These are phyloP conservation scores for Psephotus haematonotus DNA, from an alignment of 2,113 vertebrate species.

Conservation along the genomic window DNA sequence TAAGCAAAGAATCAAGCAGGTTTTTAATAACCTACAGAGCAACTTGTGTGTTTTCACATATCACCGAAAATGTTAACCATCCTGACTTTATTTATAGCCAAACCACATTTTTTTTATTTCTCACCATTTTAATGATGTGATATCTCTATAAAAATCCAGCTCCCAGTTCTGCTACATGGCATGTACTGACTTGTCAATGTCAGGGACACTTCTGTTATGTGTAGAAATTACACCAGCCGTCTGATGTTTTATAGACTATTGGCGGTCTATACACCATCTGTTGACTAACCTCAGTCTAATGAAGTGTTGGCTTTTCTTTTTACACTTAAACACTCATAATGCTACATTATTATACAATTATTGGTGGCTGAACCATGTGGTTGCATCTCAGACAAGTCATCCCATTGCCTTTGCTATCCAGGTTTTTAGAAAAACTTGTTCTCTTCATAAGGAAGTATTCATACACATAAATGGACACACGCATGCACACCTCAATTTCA, in stretches of 20 bases:
- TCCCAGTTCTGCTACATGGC: neutral
- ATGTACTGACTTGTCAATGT: constrained; percentile 42
- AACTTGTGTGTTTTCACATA: neutral
- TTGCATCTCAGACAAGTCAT: neutral
- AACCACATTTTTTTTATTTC: neutral
- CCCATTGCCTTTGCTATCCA: neutral
- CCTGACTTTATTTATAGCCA: constrained; percentile 50
- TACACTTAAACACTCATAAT: neutral
- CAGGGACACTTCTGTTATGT: constrained; percentile 17
- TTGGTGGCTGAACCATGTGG: neutral
- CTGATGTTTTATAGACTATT: constrained; percentile 30
- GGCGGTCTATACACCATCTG: constrained; percentile 15
- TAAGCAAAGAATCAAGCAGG: neutral
- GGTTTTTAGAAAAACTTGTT: neutral
- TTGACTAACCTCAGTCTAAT: constrained; percentile 6
- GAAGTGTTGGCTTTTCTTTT: neutral
- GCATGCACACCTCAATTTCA: neutral
- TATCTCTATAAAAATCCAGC: constrained; percentile 43
- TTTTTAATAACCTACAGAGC: neutral
- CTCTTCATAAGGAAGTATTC: neutral
- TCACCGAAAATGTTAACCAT: neutral
- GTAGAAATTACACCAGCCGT: constrained; percentile 1
- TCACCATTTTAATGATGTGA: neutral
- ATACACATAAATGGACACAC: neutral
- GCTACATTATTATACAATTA: neutral